Evolutionary conservation across 2,113 vertebrate genomes (phyloP).

Genomic region (Tricholaema leucomelas): DNA sequence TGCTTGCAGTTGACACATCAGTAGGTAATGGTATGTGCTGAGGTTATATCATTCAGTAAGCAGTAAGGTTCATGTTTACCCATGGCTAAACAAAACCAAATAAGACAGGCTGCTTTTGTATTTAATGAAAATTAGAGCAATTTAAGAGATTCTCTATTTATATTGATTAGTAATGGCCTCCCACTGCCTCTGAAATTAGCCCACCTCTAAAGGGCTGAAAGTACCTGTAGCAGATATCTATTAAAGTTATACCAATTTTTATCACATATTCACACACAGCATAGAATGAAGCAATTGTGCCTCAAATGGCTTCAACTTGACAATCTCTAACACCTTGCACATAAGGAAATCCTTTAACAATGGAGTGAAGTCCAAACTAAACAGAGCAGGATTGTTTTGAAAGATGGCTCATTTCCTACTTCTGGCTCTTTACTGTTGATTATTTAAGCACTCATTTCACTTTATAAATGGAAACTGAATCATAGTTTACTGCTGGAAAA

Average conservation of each 20-base stretch:
- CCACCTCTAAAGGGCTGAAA: not conserved
- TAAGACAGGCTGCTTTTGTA: not conserved
- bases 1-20: not conserved
- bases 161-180: not conserved
- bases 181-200: not conserved
- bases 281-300: not conserved
- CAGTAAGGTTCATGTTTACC: not conserved
- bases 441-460: conserved; percentile 72
- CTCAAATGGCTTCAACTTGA: conserved; percentile 9
- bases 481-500: conserved; percentile 76
- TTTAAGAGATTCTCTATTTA: not conserved
- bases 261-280: not conserved
- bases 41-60: not conserved
- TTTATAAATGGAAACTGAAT: conserved; percentile 84
- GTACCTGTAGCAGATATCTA: not conserved
- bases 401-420: conserved; percentile 76
- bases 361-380: conserved; percentile 72
- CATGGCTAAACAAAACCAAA: not conserved
- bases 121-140: not conserved
- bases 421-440: conserved; percentile 65
- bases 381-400: conserved; percentile 75
- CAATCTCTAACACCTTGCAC: conserved; percentile 68
- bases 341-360: conserved; percentile 80
- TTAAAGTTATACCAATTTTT: conserved; percentile 1
- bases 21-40: not conserved